Percentiles rank a stretch among this genome's conserved stretches.
Evolutionary conservation across 2,113 vertebrate genomes (phyloP).

Genomic region (Lamprologus tigripictilis): DNA sequence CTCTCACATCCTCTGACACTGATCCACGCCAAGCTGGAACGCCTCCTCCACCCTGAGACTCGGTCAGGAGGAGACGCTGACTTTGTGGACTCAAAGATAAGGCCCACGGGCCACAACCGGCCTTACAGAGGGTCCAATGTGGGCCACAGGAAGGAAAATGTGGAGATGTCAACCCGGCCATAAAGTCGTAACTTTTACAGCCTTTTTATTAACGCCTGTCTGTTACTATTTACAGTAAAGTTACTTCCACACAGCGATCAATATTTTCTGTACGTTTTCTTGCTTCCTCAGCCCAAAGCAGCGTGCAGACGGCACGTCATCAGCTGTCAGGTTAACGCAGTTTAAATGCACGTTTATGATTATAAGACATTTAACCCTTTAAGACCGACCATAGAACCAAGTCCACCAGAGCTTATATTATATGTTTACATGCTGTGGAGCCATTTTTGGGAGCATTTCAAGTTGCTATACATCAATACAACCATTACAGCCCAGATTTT

Average conservation of each 20-base stretch:
- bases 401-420: accelerated
- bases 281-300: neutral
- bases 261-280: neutral
- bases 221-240: accelerated
- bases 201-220: accelerated
- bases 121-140: neutral
- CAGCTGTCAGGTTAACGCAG: neutral
- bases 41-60: neutral
- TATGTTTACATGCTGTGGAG: no score
- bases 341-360: neutral
- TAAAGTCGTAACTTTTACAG: neutral
- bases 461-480: no score
- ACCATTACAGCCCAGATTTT: accelerated
- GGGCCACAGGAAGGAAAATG: neutral
- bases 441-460: no score
- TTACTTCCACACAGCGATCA: neutral
- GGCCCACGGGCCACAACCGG: neutral
- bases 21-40: neutral
- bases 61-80: accelerated
- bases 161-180: neutral
- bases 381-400: accelerated
- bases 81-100: neutral
- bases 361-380: neutral
- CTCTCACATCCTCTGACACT: neutral
- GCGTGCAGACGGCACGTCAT: neutral